These are phyloP conservation scores for Cricetomys ansorgei DNA, from an alignment of 2,113 vertebrate genomes.

Conservation along the genomic window DNA sequence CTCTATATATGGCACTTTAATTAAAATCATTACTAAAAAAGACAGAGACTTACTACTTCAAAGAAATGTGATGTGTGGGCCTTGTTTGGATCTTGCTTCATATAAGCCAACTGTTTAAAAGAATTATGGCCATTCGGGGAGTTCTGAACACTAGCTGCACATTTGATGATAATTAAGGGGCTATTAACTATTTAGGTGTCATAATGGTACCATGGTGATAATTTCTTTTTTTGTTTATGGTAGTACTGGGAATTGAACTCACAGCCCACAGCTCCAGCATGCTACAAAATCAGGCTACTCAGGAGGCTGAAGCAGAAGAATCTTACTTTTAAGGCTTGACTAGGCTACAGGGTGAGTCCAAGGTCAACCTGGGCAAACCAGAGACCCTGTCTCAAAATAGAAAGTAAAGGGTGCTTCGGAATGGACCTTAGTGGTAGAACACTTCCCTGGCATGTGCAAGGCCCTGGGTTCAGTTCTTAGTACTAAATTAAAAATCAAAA, in stretches of 20 bases:
- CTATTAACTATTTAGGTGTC: not conserved
- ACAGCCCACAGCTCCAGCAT: not conserved
- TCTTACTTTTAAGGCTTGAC: not conserved
- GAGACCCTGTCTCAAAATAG: not conserved
- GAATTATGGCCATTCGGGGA: not conserved
- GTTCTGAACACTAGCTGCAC: not conserved
- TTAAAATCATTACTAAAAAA: slow-evolving; percentile 48
- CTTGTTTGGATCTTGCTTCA: slow-evolving; percentile 17
- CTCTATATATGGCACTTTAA: not conserved
- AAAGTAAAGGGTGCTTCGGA: not conserved
- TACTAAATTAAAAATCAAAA: not conserved
- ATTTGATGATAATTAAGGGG: slow-evolving; percentile 30
- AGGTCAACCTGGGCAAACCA: not conserved
- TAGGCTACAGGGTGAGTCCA: not conserved
- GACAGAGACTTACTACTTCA: slow-evolving; percentile 16
- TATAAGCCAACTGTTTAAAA: slow-evolving; percentile 34
- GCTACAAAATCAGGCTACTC: not conserved
- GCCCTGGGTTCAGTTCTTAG: not conserved
- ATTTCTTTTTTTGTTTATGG: not conserved
- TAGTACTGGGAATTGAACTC: not conserved
- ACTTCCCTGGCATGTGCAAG: not conserved
- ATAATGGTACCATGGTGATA: not conserved
- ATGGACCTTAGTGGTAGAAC: not conserved
- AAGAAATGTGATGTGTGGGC: slow-evolving; percentile 29
- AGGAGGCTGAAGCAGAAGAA: not conserved